Evolutionary conservation across 2,888 invertebrate genomes (phyloP).

Genomic region (Tetragnatha montana): DNA sequence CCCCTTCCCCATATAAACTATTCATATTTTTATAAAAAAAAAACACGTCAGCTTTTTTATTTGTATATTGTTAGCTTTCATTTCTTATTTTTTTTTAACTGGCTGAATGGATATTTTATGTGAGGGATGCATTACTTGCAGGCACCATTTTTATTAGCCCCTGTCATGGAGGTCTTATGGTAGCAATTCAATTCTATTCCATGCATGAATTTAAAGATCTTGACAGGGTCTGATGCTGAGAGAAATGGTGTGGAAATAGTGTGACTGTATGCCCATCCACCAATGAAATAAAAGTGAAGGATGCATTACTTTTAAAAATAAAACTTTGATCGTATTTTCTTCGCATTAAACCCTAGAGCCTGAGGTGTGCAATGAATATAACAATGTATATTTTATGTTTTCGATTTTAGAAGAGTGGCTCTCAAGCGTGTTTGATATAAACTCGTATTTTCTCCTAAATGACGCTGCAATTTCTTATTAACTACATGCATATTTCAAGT

Average conservation of each 20-base stretch:
- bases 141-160: constrained; percentile 36
- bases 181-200: constrained; percentile 33
- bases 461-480: too few relatives aligned
- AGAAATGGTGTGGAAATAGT: neutral
- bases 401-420: too few relatives aligned
- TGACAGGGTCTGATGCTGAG: neutral
- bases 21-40: constrained; percentile 18
- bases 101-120: constrained; percentile 15
- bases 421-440: too few relatives aligned
- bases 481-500: too few relatives aligned
- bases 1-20: constrained; percentile 6
- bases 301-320: neutral
- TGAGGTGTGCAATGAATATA: neutral
- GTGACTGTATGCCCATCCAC: too few relatives aligned
- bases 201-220: constrained; percentile 6
- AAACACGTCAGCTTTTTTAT: neutral
- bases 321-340: neutral
- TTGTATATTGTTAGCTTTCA: neutral
- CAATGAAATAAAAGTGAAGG: neutral
- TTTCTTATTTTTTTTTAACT: neutral
- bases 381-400: too few relatives aligned
- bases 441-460: too few relatives aligned
- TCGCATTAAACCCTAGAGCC: neutral
- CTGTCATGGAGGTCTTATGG: neutral
- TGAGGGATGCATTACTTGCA: neutral